Evolutionary conservation across 2,888 invertebrate species (phyloP).

Genomic region (Capitulum mitella): DNA sequence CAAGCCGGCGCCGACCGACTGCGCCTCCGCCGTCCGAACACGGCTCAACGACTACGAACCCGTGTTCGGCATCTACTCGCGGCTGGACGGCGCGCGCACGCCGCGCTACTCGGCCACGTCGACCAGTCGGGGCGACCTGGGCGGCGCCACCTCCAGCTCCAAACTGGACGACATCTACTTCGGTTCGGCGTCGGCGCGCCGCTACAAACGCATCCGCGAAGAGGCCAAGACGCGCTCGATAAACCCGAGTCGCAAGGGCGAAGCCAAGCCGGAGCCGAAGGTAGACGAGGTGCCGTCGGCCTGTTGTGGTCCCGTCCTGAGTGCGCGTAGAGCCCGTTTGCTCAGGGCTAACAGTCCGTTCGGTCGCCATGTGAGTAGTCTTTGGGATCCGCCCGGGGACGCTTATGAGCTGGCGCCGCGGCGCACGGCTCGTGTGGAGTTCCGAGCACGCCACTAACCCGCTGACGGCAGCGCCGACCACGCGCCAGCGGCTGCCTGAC

Average conservation of each 20-base stretch:
- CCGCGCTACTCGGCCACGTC: not conserved
- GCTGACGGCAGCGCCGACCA: not conserved
- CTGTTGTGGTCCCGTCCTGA: not conserved
- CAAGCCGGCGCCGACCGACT: not conserved
- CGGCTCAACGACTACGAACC: slow-evolving; percentile 12
- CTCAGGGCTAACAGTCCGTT: not conserved
- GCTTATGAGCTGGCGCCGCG: no score
- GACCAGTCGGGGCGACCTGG: not conserved
- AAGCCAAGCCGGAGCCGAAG: not conserved
- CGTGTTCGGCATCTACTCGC: slow-evolving; percentile 1
- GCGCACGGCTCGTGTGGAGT: not conserved
- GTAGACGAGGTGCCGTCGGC: not conserved
- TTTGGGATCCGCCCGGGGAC: not conserved
- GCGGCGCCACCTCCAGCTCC: not conserved
- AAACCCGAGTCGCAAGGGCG: not conserved
- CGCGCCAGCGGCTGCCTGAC: not conserved
- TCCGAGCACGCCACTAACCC: not conserved
- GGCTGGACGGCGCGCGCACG: not conserved
- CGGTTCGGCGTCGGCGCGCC: not conserved
- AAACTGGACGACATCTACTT: slow-evolving; percentile 2
- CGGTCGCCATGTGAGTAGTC: not conserved
- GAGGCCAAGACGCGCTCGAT: slow-evolving; percentile 17
- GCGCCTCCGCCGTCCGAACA: not conserved
- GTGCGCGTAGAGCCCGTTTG: not conserved
- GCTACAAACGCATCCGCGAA: slow-evolving; percentile 13